Conservation (phyloP, 2,113 vertebrate species). For the Catagonus wagneri region DNA sequence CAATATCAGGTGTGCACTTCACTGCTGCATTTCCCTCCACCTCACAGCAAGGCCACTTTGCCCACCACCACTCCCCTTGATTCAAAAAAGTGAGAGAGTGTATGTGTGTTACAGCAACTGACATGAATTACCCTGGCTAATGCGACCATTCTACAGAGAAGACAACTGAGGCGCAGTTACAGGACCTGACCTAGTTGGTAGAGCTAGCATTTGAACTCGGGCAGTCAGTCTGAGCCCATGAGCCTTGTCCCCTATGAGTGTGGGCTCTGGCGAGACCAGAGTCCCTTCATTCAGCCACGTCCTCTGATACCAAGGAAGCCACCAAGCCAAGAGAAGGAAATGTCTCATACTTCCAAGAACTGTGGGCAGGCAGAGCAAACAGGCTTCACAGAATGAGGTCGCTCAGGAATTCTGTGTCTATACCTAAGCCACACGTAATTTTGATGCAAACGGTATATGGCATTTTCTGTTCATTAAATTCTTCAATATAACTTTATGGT, state of each 20-base stretch:
- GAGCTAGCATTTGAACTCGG: not conserved
- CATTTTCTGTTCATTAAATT: conserved; percentile 79
- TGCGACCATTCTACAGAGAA: not conserved
- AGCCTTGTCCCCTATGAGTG: not conserved
- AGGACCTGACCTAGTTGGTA: not conserved
- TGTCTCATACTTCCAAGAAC: not conserved
- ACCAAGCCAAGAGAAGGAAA: not conserved
- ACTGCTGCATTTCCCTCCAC: not conserved
- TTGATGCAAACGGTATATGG: conserved; percentile 52
- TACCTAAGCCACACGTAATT: conserved; percentile 36
- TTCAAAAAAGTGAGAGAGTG: not conserved
- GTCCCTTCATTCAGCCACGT: not conserved
- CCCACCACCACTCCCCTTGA: not conserved
- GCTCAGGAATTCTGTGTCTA: not conserved
- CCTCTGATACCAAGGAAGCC: not conserved
- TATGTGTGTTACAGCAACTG: not conserved
- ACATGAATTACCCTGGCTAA: not conserved
- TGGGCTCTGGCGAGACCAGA: not conserved
- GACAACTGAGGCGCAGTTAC: not conserved
- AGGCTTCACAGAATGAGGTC: not conserved
- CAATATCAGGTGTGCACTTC: not conserved
- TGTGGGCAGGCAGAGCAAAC: not conserved
- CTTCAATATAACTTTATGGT: conserved; percentile 73
- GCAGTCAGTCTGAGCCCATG: not conserved
- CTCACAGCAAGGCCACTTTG: not conserved